A percentile compares a stretch with the other conserved stretches of the same genome.
Conservation (phyloP, 2,797 vertebrate species). For the Emys orbicularis region DNA sequence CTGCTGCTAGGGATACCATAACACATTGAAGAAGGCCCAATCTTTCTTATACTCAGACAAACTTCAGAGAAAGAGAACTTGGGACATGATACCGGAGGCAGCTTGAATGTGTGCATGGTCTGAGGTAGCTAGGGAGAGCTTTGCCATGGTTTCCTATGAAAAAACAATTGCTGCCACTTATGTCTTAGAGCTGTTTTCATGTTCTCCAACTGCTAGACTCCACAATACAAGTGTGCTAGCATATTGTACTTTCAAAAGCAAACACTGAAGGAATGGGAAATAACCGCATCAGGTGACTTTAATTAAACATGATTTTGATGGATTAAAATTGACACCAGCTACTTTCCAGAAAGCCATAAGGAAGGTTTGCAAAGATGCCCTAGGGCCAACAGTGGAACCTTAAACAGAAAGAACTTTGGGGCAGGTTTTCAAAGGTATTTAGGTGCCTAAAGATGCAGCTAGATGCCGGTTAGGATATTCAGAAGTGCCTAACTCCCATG, state of each 20-base stretch:
- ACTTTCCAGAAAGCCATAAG: background rate
- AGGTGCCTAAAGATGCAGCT: background rate
- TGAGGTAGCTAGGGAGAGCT: background rate
- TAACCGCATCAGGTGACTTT: background rate
- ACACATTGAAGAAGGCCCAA: background rate
- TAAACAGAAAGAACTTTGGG: background rate
- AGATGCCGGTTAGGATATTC: background rate
- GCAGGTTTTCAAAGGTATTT: background rate
- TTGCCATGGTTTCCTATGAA: fast-evolving
- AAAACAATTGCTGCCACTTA: background rate
- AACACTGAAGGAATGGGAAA: background rate
- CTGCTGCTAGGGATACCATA: no score
- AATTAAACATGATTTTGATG: background rate
- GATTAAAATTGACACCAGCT: background rate
- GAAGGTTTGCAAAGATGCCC: background rate
- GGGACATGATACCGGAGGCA: fast-evolving
- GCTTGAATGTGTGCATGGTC: fast-evolving
- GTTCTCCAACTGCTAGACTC: background rate
- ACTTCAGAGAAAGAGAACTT: background rate
- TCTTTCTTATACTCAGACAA: background rate
- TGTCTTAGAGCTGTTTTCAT: fast-evolving
- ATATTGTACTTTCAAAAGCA: fast-evolving
- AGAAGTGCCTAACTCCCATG: background rate
- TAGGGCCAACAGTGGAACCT: background rate
- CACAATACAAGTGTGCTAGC: fast-evolving